phyloP scores from a whole-genome alignment of 1,140 invertebrate species.

The Caenorhabditis briggsae region DNA sequence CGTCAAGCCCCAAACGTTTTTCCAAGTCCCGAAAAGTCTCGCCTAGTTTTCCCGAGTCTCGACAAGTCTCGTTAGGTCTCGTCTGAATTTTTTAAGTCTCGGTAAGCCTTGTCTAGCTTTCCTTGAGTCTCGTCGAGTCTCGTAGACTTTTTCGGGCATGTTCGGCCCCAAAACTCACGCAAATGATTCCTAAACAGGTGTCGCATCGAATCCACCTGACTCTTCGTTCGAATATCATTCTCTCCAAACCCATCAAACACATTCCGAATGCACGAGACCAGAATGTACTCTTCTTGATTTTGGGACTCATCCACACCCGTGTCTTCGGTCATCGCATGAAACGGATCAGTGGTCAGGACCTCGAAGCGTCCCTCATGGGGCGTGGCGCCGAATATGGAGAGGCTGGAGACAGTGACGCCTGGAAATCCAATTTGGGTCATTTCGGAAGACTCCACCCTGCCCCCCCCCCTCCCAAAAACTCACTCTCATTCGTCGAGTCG shows the following conservation, averaged over 20 bases:
- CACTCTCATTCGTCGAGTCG: too few relatives aligned
- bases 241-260: conserved; percentile 26
- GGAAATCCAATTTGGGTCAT: neutral
- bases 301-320: conserved; percentile 16
- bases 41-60: too few relatives aligned
- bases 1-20: too few relatives aligned
- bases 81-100: too few relatives aligned
- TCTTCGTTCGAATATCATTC: conserved; percentile 11
- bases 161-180: neutral
- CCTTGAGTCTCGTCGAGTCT: neutral
- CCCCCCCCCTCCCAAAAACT: too few relatives aligned
- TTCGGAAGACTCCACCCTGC: too few relatives aligned
- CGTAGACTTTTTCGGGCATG: too few relatives aligned
- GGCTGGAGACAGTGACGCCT: neutral
- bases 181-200: conserved; percentile 20
- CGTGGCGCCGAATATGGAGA: neutral
- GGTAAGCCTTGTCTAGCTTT: neutral
- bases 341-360: conserved; percentile 32
- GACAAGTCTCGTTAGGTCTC: too few relatives aligned
- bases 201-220: conserved; percentile 20
- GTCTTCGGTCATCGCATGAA: conserved; percentile 37
- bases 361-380: conserved; percentile 7
- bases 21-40: too few relatives aligned
- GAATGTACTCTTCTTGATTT: conserved; percentile 42
- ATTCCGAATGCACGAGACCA: conserved; percentile 31